These are phyloP conservation scores for Catharus ustulatus DNA, from an alignment of 2,797 vertebrate genomes.

Conservation along the genomic window DNA sequence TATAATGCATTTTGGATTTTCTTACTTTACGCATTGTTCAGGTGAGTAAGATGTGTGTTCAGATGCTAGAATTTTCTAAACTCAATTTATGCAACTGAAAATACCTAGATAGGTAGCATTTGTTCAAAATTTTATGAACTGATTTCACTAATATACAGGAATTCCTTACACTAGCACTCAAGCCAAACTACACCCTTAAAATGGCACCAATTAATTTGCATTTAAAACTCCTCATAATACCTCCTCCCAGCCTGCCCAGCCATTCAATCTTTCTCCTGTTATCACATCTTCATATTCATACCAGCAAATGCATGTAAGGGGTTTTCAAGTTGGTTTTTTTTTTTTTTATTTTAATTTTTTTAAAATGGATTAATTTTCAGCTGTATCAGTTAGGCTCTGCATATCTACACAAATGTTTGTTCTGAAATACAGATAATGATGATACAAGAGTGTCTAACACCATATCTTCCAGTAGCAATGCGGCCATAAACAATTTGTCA, in stretches of 20 bases:
- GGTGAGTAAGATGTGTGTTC: neutral
- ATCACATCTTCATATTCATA: neutral
- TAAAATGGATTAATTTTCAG: neutral
- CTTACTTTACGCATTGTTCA: neutral
- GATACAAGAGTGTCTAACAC: neutral
- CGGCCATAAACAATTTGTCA: neutral
- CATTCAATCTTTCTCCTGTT: neutral
- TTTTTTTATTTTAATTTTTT: neutral
- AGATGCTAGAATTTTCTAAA: neutral
- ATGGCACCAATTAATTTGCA: neutral
- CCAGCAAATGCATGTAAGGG: neutral
- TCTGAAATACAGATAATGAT: neutral
- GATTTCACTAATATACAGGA: neutral
- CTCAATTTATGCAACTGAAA: neutral
- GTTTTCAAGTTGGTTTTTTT: neutral
- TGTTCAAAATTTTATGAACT: neutral
- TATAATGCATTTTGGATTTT: neutral
- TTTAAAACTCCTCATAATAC: neutral
- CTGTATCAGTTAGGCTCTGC: neutral
- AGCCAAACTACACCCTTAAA: neutral
- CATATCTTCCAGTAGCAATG: neutral
- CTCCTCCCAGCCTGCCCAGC: neutral
- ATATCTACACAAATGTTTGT: neutral
- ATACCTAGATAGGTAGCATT: neutral
- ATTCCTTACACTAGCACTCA: neutral